Base-by-base conservation (phyloP, 2,113 vertebrate species). In the Phalacrocorax aristotelis region DNA sequence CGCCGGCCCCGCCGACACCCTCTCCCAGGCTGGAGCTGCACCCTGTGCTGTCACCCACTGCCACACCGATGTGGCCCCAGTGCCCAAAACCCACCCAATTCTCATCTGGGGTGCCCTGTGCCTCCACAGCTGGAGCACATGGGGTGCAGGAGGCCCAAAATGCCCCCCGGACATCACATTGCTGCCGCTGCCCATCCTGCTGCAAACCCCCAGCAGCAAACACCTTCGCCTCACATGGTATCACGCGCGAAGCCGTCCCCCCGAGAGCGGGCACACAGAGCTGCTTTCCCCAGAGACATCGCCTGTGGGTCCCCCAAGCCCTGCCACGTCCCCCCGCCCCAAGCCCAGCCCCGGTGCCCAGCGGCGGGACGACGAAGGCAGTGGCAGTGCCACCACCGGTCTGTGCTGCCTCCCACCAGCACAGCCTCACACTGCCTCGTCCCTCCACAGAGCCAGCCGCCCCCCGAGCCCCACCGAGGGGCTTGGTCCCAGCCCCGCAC, bases 171-270 rank as follows among this genome's bases (percentile, higher is more conserved):
- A 51, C 46, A 62, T 19, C 0, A 0, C 80, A 83, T 48, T 0
- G 1, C 69, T 21, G 7, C 58, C 2, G 0, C 77, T 44, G 40
- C 83, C 88, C 1, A 2, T 49, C 72, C 88, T 29, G 54, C 29
- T 19, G 15, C 62, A 30, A 32, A 68, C 21, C 72, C 14, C 52
- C 5, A 15, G 52, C 71, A 75, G 38, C 22, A 60, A 77, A 69
- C 1, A 2, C 17, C 48, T 44, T 13, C 21, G 40, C 36, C 62
- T 36, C 0, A 0, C 1, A 6, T 3, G 30, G 48, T 54, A 30
- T 58, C 2, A 0, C 0, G 0, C 30, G 26, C 0, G 9, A 48
- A 55, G 46, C 51, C 1, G 0, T 36, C 38, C 34, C 69, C 13
- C 40, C 2, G 0, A 0, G 1, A 68, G 54, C 10, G 2, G 23